Evolutionary conservation across 2,113 vertebrate species (phyloP), one percentile per base, ranked within the genome.

Genomic region (Lampris incognitus): DNA sequence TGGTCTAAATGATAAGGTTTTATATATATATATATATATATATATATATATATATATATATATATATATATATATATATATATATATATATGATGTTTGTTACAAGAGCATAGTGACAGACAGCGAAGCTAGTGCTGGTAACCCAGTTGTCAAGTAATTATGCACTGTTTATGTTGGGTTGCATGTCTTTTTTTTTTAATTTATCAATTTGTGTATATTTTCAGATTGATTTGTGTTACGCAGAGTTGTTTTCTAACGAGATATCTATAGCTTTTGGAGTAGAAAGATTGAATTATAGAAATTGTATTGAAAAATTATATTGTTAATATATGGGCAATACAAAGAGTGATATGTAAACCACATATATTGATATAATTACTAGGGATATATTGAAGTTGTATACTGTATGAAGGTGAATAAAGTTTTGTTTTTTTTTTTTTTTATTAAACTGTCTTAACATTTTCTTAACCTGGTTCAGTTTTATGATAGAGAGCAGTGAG

Each of bases 381-480:
- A 62, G 77, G 51, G 82, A 72, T 68, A 88, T 69, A 83, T 69
- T 82, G 64, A 68, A 88, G 76, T 6, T 84, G 88, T 84, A 81
- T 86, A 82, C 79, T 88, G 72, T 86, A 71, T n/a, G 65, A 39
- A 88, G 72, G 69, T 87, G 60, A 93, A 94, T 93, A 94, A 92
- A 94, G 82, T 9, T n/a, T 86, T 62, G n/a, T 44, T 69, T 70
- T 78, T 78, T 89, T 88, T 88, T 82, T 72, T 85, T 78, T 88
- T 82, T 72, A 84, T 78, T 80, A 85, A 72, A 66, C 44, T 40
- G 3, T 24, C 8, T 46, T 3, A 1, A 1, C 9, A 66, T 46
- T 37, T 50, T 9, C 13, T 59, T 1, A 38, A 1, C 3, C 37
- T 9, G 8, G 9, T 58, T 58, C 8, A 2, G 56, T 58, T 2